Evolutionary conservation across 2,797 vertebrate genomes (phyloP), one percentile per base, ranked within the genome.

Genomic region (Brachymystax lenok): DNA sequence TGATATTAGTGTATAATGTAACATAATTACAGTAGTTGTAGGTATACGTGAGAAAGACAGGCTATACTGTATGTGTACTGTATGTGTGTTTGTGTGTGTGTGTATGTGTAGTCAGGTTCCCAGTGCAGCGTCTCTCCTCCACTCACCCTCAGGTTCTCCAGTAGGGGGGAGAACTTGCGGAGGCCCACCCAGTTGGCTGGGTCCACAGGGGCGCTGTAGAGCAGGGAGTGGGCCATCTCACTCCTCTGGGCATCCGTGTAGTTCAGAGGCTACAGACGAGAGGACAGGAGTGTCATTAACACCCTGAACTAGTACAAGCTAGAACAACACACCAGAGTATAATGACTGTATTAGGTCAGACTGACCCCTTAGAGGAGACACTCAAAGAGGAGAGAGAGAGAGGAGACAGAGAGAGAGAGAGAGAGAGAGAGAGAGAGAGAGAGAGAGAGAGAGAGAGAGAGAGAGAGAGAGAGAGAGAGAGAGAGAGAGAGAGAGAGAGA

Each of bases 131-230:
- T 27, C n/a, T 63, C 12, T 28, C 61, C 28, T 46, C 17, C n/a
- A 40, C 79, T 96, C 91, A 99, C 97, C 95, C 96, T 94, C 82
- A 99, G 91, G 83, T 97, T 96, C 71, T 96, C 94, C 1, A 97
- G 95, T 73, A 98, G 84, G 0, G 95, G 94, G 35, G 87, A 76
- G 13, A 93, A 94, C 83, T 99, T 98, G 63, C 88, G 93, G 72
- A 99, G 89, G 79, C 97, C 97, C 50, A 98, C 96, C 97, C 97
- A 99, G 84, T 96, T 95, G 1, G 96, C 91, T 8, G 97, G 97
- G 81, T 99, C 97, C 56, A 98, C 87, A 0, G 95, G 91, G 2
- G 82, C 84, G 27, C 82, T 78, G 75, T 94, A 93, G n/a, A 93
- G 74, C 30, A 83, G 74, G 1, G 93, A 94, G 28, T 24, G 66